Evolutionary conservation across 2,888 invertebrate genomes (phyloP).

Genomic region (Conistra vaccinii): DNA sequence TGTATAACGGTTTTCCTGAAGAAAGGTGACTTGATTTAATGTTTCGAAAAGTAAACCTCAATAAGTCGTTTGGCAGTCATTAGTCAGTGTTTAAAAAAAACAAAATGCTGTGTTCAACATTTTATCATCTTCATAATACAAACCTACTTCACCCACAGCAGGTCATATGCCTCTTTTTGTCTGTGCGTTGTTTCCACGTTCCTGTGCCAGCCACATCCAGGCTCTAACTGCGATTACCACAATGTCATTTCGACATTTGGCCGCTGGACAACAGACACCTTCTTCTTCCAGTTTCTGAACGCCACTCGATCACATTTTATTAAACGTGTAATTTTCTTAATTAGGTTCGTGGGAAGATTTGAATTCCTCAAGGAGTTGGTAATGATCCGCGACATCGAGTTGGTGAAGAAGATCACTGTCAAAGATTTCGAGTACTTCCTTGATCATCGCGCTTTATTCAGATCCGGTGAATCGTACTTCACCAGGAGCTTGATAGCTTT

Average conservation of each 20-base stretch:
- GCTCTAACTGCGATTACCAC: too few species aligned
- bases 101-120: background rate
- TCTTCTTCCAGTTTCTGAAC: too few species aligned
- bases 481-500: slow-evolving; percentile 85
- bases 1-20: slow-evolving; percentile 72
- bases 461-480: slow-evolving; percentile 85
- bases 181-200: too few species aligned
- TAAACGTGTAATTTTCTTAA: background rate
- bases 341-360: slow-evolving; percentile 80
- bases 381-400: slow-evolving; percentile 85
- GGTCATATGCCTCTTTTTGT: background rate
- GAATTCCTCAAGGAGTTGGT: slow-evolving; percentile 81
- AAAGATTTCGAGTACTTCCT: slow-evolving; percentile 90
- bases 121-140: background rate
- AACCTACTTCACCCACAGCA: background rate
- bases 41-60: background rate
- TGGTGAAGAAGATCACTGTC: slow-evolving; percentile 86
- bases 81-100: background rate
- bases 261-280: background rate
- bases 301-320: background rate
- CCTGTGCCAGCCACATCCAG: background rate
- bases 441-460: slow-evolving; percentile 83
- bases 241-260: background rate
- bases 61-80: background rate
- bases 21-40: slow-evolving; percentile 70